Base-by-base conservation (phyloP, 1,140 invertebrate species). In the Dreissena rostriformis region DNA sequence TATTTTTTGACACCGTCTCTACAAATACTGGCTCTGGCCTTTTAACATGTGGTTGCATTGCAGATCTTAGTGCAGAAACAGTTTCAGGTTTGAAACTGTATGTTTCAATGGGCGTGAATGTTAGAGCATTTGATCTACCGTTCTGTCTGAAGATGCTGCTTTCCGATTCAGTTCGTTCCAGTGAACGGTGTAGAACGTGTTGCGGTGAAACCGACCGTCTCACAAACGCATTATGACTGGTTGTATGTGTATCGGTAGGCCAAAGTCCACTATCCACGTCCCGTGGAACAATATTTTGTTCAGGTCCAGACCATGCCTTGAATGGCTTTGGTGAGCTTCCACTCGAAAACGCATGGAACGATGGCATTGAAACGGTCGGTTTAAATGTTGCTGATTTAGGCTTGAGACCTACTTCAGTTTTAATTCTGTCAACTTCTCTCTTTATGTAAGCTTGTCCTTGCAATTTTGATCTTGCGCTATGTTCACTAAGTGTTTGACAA, bases 101-200 rank as follows among this genome's bases (percentile, higher is more conserved):
- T 53, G 77, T 79, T 79, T 79, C 77, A 29, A 79, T 79, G 11
- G 66, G 77, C 26, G 77, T 79, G 61, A 79, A 79, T 57, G 29
- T 49, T 57, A 79, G 55, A 11, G 29, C 52, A 4, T 70, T 61
- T 61, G 57, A 61, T 61, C 57, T 19, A 24, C 17, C 57, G 2
- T 61, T 61, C 2, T 39, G 39, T 39, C 39, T 39, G 39, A 5
- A 5, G 39, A 8, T 39, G 39, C 2, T 2, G 39, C 2, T 39
- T 39, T 39, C 39, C 2, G 39, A 39, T 39, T 8, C 39, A 39
- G 39, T 39, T 39, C 39, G 39, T 2, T 39, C 39, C 39, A 8
- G 39, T 39, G 39, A 39, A 39, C 39, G 39, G 4, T 39, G 39
- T 39, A 39, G 39, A 5, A 39, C 39, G 39, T 2, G 39, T 8